Evolutionary conservation across 2,113 vertebrate species (phyloP).

Genomic region (Indicator maculatus): DNA sequence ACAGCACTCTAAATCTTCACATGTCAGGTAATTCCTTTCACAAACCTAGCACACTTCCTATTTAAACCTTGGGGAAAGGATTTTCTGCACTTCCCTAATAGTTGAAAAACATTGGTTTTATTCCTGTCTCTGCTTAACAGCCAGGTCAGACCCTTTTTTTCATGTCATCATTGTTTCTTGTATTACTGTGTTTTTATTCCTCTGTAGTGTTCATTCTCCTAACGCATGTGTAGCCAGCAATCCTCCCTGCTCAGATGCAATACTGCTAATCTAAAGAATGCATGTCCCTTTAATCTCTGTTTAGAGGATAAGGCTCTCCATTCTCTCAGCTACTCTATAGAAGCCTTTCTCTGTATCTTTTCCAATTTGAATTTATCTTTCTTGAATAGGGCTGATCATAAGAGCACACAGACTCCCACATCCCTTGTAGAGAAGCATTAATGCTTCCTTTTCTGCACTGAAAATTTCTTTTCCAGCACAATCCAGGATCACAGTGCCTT

Average conservation of each 20-base stretch:
- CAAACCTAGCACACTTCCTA: background rate
- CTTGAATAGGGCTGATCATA: background rate
- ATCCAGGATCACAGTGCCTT: background rate
- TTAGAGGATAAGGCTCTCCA: background rate
- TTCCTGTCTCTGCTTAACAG: background rate
- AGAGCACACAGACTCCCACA: background rate
- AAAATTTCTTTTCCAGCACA: background rate
- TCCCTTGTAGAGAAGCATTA: background rate
- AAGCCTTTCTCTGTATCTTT: background rate
- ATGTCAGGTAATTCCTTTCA: background rate
- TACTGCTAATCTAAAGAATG: background rate
- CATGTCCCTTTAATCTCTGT: background rate
- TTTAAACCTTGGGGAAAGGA: background rate
- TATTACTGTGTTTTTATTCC: background rate
- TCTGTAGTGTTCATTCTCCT: background rate
- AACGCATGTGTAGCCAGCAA: background rate
- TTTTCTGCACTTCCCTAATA: accelerated
- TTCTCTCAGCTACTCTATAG: background rate
- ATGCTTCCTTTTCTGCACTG: background rate
- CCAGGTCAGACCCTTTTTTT: background rate
- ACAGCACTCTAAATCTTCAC: background rate
- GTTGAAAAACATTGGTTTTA: background rate
- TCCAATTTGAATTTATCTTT: background rate
- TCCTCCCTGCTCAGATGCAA: background rate
- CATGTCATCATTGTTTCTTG: background rate